phyloP scores from a whole-genome alignment of 1,140 invertebrate genomes.

The Penaeus vannamei region DNA sequence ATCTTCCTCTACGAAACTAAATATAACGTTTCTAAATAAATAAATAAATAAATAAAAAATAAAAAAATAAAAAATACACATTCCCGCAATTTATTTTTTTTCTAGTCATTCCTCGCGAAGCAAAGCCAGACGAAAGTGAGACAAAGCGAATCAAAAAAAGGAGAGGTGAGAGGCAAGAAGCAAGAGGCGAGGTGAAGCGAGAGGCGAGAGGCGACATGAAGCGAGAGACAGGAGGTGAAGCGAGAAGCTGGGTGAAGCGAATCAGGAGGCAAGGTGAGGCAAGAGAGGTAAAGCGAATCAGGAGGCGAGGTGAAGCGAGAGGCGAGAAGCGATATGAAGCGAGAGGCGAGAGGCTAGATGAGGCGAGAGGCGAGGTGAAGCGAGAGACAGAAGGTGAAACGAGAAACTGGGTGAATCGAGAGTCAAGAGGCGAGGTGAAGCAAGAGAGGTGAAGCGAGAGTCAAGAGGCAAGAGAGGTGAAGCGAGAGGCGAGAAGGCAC shows the following conservation, averaged over 20 bases:
- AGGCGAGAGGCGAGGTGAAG: not conserved
- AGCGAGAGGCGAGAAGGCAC: not conserved
- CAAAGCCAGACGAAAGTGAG: not conserved
- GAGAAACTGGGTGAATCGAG: not conserved
- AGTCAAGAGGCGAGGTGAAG: not conserved
- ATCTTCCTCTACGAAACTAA: too few relatives aligned
- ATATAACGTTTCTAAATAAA: too few relatives aligned
- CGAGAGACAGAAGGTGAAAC: not conserved
- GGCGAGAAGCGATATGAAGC: too few relatives aligned
- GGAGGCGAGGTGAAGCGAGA: slow-evolving; percentile 34
- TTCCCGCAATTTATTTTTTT: not conserved
- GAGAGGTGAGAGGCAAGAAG: slow-evolving; percentile 31
- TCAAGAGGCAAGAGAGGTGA: not conserved
- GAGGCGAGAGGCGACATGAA: too few relatives aligned
- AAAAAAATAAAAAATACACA: slow-evolving; percentile 1
- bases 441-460: not conserved
- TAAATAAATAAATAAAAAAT: too few relatives aligned
- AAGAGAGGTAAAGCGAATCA: slow-evolving; percentile 26
- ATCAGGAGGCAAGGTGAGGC: too few relatives aligned
- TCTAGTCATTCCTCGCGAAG: not conserved
- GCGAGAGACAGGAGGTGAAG: too few relatives aligned
- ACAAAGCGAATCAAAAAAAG: not conserved
- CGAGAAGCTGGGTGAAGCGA: too few relatives aligned
- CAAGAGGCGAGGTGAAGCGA: slow-evolving; percentile 4
- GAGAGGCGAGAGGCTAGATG: not conserved